These are phyloP conservation scores for Microtus pennsylvanicus DNA, from an alignment of 2,113 vertebrate species.

Conservation along the genomic window DNA sequence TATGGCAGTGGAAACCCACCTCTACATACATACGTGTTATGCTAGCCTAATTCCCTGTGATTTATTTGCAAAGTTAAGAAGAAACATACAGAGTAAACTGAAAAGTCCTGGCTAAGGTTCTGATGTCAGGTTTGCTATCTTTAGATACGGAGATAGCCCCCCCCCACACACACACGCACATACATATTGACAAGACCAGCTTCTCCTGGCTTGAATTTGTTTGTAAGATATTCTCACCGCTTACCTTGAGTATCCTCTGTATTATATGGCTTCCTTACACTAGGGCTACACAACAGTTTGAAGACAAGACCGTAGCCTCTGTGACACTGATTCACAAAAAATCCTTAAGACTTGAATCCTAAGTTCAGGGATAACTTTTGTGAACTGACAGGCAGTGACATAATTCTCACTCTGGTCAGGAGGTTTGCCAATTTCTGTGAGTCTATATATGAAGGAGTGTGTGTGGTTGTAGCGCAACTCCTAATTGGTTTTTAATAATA, in stretches of 20 bases:
- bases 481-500: no score
- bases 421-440: background rate
- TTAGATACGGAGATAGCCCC: background rate
- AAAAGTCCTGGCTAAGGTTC: background rate
- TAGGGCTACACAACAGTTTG: background rate
- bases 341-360: background rate
- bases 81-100: background rate
- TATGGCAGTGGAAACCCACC: background rate
- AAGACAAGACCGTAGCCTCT: background rate
- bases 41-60: background rate
- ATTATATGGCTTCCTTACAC: background rate
- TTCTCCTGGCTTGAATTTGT: background rate
- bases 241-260: background rate
- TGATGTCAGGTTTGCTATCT: background rate
- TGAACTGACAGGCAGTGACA: background rate
- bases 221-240: background rate
- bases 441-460: background rate
- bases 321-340: background rate
- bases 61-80: background rate
- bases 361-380: background rate
- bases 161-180: background rate
- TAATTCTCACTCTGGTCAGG: no score
- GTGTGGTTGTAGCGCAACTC: background rate
- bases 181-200: background rate
- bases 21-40: fast-evolving